Base-by-base conservation (phyloP, 2,113 vertebrate genomes). In the Rhipidura dahli region DNA sequence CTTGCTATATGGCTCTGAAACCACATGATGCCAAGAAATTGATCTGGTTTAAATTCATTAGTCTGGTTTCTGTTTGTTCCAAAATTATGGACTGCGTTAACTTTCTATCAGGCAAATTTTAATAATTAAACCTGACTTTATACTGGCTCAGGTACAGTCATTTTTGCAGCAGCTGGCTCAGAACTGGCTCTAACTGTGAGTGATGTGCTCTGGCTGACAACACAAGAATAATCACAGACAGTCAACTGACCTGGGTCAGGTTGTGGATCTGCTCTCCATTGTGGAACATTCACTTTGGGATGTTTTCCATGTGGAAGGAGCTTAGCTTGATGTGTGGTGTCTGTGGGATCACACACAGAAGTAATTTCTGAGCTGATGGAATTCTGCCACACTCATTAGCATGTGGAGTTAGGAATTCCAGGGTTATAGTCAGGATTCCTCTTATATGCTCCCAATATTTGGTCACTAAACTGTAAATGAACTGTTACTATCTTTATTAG, bases 321-420 rank as follows among this genome's bases (percentile, higher is more conserved):
- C 64, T 93, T 19, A 8, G 54, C 59, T 65, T 68, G 42, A 11
- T 11, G 11, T 31, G 1, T 54, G 45, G 26, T 12, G 12, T n/a
- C 0, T 19, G 44, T 61, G 28, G 61, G 61, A 75, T 56, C n/a
- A 31, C 57, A 68, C 70, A 28, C 4, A 0, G 10, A 45, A 63
- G 21, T 16, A 1, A 56, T 68, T 66, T 61, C 73, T 66, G 69
- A 78, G 77, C 65, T 63, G 21, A 3, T 37, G 18, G 9, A 12
- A 23, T 17, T 1, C 19, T 80, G 27, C 24, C 60, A n/a, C 0
- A 0, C 20, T 83, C 49, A 30, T 39, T 8, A 28, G 53, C 35
- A 1, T 6, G 12, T 33, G 28, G 27, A 42, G 39, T 31, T 39
- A 51, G 30, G 51, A 63, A 42, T 89, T 27, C 28, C 66, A 47